Evolutionary conservation across 2,888 invertebrate species (phyloP).

Genomic region (Melanchra persicariae): DNA sequence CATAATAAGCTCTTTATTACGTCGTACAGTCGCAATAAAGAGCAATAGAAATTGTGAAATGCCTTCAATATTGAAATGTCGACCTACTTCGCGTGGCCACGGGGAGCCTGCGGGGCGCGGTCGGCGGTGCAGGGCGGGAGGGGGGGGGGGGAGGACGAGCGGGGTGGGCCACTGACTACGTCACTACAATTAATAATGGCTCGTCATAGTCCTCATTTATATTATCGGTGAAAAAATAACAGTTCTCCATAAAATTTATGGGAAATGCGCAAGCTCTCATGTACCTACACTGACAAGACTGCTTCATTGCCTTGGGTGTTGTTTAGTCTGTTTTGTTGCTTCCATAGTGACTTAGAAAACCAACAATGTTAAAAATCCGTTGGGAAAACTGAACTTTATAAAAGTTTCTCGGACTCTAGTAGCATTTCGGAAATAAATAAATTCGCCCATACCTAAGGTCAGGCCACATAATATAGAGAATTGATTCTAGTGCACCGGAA

Average conservation of each 20-base stretch:
- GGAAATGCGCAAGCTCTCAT: constrained; percentile 11
- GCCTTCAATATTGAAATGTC: constrained; percentile 88
- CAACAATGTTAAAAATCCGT: not conserved
- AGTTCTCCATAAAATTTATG: constrained; percentile 43
- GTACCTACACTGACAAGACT: not conserved
- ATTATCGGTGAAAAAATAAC: constrained; percentile 71
- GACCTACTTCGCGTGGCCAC: constrained; percentile 81
- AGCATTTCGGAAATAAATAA: no score
- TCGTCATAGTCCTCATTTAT: constrained; percentile 79
- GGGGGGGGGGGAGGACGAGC: constrained; percentile 46
- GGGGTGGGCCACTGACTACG: constrained; percentile 62
- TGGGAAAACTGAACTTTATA: not conserved
- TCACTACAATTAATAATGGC: constrained; percentile 82
- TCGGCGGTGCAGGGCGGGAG: constrained; percentile 57
- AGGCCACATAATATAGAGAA: no score
- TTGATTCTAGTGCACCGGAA: no score
- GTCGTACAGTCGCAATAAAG: constrained; percentile 81
- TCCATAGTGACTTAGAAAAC: not conserved
- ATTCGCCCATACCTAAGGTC: no score
- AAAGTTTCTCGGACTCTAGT: no score
- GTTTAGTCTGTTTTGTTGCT: not conserved
- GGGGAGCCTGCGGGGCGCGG: constrained; percentile 67
- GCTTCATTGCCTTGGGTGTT: not conserved
- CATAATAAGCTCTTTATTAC: constrained; percentile 84
- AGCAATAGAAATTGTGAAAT: constrained; percentile 87